Evolutionary conservation across 2,797 vertebrate species (phyloP).

Genomic region (Thalassophryne amazonica): DNA sequence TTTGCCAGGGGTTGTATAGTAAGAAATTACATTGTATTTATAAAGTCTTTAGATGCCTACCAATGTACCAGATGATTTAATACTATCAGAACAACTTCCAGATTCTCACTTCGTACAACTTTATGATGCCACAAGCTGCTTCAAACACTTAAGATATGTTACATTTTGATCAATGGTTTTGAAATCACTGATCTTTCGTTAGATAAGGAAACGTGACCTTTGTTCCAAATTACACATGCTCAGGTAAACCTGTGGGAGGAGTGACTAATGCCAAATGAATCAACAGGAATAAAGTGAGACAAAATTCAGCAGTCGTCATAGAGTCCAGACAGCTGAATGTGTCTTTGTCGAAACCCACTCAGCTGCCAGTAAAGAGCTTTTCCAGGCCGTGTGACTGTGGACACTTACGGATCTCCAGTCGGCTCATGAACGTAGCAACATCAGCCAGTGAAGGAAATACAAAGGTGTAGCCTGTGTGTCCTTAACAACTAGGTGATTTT

Average conservation of each 20-base stretch:
- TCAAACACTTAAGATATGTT: too few species aligned
- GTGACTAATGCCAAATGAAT: conserved; percentile 19
- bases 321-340: not conserved
- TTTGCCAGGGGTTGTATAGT: too few species aligned
- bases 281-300: not conserved
- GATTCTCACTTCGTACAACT: too few species aligned
- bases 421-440: not conserved
- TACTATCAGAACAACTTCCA: too few species aligned
- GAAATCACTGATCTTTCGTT: conserved; percentile 4
- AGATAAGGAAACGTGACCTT: conserved; percentile 54
- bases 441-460: conserved; percentile 3
- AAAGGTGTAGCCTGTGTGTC: too few species aligned
- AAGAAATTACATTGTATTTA: too few species aligned
- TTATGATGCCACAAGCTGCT: too few species aligned
- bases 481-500: too few species aligned
- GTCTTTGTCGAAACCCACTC: not conserved
- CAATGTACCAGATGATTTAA: too few species aligned
- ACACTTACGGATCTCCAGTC: not conserved
- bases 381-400: not conserved
- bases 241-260: conserved; percentile 29
- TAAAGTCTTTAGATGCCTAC: too few species aligned
- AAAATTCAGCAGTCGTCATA: not conserved
- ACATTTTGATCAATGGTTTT: not conserved
- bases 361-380: not conserved
- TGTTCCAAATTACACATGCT: conserved; percentile 33